Evolutionary conservation across 30 jellyfish, hydroid and myxozoan genomes (phyloP).

Genomic region (Sanderia malayensis): DNA sequence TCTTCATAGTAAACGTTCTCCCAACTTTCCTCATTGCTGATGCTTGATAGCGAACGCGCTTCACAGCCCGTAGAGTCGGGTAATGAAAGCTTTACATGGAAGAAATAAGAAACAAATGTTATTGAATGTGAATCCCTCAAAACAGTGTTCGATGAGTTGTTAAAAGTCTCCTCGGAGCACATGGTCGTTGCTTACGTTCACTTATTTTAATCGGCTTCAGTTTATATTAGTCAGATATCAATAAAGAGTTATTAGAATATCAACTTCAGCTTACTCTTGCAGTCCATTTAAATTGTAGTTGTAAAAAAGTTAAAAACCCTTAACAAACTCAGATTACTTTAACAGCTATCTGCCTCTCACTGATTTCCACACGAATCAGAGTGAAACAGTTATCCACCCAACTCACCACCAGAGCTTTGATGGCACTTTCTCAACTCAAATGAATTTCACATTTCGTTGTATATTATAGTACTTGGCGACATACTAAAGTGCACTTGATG

Average conservation of each 20-base stretch:
- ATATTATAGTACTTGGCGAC: background rate
- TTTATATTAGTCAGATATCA: too few relatives aligned
- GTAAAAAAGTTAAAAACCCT: too few relatives aligned
- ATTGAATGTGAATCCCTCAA: too few relatives aligned
- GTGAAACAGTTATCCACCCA: background rate
- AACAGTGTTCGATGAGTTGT: too few relatives aligned
- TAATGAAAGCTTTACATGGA: conserved; percentile 56
- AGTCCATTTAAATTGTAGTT: too few relatives aligned
- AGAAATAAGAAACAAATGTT: too few relatives aligned
- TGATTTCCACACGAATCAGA: background rate
- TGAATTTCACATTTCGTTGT: background rate
- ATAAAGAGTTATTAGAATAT: too few relatives aligned
- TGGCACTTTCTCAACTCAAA: background rate
- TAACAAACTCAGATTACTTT: too few relatives aligned
- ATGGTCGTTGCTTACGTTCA: too few relatives aligned
- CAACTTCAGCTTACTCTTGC: too few relatives aligned
- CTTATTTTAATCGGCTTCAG: too few relatives aligned
- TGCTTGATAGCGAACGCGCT: conserved; percentile 77
- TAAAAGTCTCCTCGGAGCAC: too few relatives aligned
- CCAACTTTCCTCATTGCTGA: conserved; percentile 97
- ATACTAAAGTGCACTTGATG: background rate
- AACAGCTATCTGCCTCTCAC: background rate
- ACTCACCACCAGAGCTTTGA: background rate
- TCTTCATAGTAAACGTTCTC: conserved; percentile 90
- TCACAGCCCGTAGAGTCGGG: conserved; percentile 81